phyloP scores from a whole-genome alignment of 2,113 vertebrate species.

The Tenrec ecaudatus region DNA sequence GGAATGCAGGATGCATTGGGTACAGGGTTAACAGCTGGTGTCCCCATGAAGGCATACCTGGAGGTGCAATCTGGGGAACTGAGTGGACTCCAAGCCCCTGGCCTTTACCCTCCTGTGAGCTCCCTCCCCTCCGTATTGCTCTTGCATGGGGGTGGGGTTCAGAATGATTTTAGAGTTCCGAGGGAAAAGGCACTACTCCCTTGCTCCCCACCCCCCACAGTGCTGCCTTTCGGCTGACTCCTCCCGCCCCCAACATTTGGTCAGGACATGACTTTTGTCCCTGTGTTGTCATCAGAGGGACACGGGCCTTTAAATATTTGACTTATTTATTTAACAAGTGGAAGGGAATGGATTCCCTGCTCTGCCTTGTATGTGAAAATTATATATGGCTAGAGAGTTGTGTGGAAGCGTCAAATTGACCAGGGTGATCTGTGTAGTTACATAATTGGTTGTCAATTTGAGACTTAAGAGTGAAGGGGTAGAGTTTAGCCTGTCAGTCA shows the following conservation, averaged over 20 bases:
- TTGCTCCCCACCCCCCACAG: not conserved
- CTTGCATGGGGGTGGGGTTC: not conserved
- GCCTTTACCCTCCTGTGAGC: not conserved
- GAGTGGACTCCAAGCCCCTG: not conserved
- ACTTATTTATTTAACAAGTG: conserved; percentile 80
- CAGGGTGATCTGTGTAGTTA: too few relatives aligned
- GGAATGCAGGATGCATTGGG: conserved; percentile 24
- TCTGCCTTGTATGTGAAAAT: not conserved
- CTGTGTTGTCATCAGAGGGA: conserved; percentile 33
- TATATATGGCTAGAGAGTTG: too few relatives aligned
- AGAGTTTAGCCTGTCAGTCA: too few relatives aligned
- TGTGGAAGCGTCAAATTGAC: too few relatives aligned
- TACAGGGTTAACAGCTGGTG: not conserved
- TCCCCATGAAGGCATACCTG: not conserved
- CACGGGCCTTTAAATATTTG: conserved; percentile 74
- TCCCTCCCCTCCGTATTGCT: not conserved
- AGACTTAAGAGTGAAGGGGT: too few relatives aligned
- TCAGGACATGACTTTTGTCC: not conserved
- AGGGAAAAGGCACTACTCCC: not conserved
- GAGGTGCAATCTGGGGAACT: not conserved
- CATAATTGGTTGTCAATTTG: too few relatives aligned
- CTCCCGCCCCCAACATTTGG: not conserved
- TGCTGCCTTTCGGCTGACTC: not conserved
- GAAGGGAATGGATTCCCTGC: conserved; percentile 31
- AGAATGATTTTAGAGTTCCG: not conserved